Evolutionary conservation across 2,888 invertebrate genomes (phyloP), one percentile per base, ranked within the genome.

Genomic region (Drosophila siamana): DNA sequence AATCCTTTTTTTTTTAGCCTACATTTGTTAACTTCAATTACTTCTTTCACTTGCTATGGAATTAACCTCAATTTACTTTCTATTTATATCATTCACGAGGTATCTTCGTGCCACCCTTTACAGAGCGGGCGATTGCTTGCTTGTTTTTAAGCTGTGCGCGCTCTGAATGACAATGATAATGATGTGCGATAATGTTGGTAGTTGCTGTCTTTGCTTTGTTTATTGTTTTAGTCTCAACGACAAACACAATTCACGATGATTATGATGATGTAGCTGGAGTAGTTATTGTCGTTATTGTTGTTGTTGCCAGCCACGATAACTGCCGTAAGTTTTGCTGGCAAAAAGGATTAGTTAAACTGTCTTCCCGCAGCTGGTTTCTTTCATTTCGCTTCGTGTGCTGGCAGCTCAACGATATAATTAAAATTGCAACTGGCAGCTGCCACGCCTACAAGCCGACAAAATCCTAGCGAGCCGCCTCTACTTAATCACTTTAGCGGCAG

Each of bases 141-240:
- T 64, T 55, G 46, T 51, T 76, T 74, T 77, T 78, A 78, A 82
- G 80, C 76, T 76, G 46, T 68, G 69, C 71, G 80, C 77, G 63
- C 62, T 61, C 70, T 69, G 85, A 85, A 85, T 86, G 82, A 82
- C 84, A 85, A 85, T 82, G 85, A 85, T 86, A 85, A 86, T 85
- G 84, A 85, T 84, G 85, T 86, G 85, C 86, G 85, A 85, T 86
- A 84, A 85, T 85, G 86, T 86, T 73, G 68, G 69, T 80, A 61
- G 86, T 72, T 78, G 63, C 55, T 55, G 55, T 33, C 61, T 61
- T 52, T 72, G 74, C 69, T 61, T 80, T 77, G 80, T 73, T 79
- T 81, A 73, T 80, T 70, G 81, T 81, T 64, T 76, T 62, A 74
- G 66, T 40, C 64, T 46, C 47, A 30, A 38, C 40, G 64, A 36